Evolutionary conservation across 2,797 vertebrate species (phyloP), one percentile per base, ranked within the genome.

Genomic region (Erpetoichthys calabaricus): DNA sequence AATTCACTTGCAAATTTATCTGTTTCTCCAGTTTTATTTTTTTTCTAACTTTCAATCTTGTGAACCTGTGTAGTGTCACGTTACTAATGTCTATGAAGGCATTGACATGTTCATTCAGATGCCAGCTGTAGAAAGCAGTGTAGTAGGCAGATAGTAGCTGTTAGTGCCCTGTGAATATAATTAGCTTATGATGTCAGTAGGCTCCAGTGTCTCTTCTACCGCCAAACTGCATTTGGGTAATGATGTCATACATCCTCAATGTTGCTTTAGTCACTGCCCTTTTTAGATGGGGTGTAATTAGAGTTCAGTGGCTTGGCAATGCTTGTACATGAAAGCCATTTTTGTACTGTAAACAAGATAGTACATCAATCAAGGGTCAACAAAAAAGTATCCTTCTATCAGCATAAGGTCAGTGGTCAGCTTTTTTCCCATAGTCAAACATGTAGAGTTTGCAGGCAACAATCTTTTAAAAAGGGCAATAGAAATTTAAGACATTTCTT

Each of bases 151-250:
- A 51, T 51, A 51, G 41, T n/a, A 51, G n/a, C 50, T 54, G n/a
- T 54, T 53, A 63, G 64, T 51, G 52, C 47, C 54, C 59, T 42
- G 65, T 58, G 61, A 61, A 83, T 87, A 81, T 84, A 85, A 83
- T 80, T 83, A 85, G 76, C 68, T 63, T 68, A 60, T 81, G 75
- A 76, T 74, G 75, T 83, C 80, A 84, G 73, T 71, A 64, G 65
- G 60, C 70, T 61, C 58, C 63, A 60, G 72, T 43, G 56, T 67
- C 71, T 44, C 44, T 72, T 75, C 78, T 76, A 74, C 75, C 70
- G 75, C 71, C 57, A 25, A 57, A 74, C 80, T 84, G 75, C 69
- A 65, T 70, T 71, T 73, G 72, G 75, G 75, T 74, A 70, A 68
- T 86, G 84, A 86, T 78, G 79, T 88, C 83, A 83, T 65, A 64